These are phyloP conservation scores for Trematocara marginatum DNA, from an alignment of 2,113 vertebrate genomes.

Conservation along the genomic window DNA sequence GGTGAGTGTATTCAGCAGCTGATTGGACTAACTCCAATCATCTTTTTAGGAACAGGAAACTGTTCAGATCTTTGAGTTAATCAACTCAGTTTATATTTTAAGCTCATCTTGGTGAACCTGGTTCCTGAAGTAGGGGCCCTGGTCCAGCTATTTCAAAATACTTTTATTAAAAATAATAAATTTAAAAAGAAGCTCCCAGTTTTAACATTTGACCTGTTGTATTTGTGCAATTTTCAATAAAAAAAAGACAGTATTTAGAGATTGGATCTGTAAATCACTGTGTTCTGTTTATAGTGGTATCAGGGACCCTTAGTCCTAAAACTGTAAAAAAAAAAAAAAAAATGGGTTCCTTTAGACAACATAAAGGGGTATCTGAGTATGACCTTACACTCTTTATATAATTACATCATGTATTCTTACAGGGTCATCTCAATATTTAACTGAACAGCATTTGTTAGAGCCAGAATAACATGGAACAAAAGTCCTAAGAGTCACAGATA, in stretches of 20 bases:
- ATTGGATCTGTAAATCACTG: background rate
- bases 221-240: background rate
- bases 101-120: background rate
- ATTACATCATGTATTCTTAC: background rate
- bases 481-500: background rate
- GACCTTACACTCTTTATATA: background rate
- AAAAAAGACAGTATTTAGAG: background rate
- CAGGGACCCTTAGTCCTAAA: background rate
- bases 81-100: background rate
- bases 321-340: background rate
- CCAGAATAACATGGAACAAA: background rate
- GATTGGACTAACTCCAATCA: background rate
- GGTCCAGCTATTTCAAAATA: background rate
- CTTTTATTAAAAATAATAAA: background rate
- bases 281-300: background rate
- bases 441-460: background rate
- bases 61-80: background rate
- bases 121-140: background rate
- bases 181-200: background rate
- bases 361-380: background rate
- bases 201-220: background rate
- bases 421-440: background rate
- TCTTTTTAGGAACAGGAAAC: background rate
- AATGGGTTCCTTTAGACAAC: background rate
- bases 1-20: background rate